Evolutionary conservation across 2,797 vertebrate genomes (phyloP).

Genomic region (Propithecus deckenii): DNA sequence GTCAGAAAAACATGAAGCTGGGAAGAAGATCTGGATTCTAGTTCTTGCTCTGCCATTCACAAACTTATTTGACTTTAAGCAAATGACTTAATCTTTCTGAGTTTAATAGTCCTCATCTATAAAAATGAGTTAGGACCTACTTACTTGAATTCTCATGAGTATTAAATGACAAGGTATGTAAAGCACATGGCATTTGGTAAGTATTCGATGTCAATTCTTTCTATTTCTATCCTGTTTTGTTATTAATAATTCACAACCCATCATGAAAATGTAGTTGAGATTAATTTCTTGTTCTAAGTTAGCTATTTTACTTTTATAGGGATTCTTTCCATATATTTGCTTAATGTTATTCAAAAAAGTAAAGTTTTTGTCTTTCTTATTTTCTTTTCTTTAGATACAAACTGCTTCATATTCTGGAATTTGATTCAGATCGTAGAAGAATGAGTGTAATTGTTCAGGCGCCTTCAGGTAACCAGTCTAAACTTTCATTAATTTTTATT

Average conservation of each 20-base stretch:
- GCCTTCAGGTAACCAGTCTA: conserved; percentile 89
- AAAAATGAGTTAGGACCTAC: not conserved
- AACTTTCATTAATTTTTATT: conserved; percentile 33
- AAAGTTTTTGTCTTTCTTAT: conserved; percentile 40
- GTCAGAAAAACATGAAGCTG: not conserved
- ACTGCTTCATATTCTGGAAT: conserved; percentile 96
- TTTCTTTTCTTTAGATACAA: conserved; percentile 88
- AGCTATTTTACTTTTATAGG: conserved; percentile 32
- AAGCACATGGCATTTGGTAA: not conserved
- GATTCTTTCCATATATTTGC: not conserved
- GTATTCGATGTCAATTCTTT: not conserved
- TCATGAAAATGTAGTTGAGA: conserved; percentile 27
- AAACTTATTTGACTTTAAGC: not conserved
- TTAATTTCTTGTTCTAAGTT: not conserved
- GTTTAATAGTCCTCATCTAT: not conserved
- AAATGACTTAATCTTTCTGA: conserved; percentile 43
- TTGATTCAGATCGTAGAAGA: conserved; percentile 94
- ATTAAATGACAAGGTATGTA: not conserved
- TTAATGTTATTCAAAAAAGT: conserved; percentile 51
- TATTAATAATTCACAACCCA: not conserved
- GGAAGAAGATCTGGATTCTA: not conserved
- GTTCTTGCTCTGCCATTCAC: not conserved
- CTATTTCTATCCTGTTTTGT: not conserved
- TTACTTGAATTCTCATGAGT: not conserved
- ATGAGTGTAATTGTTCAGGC: conserved; percentile 98